phyloP scores from a whole-genome alignment of 2,113 vertebrate genomes.

The Engraulis encrasicolus region DNA sequence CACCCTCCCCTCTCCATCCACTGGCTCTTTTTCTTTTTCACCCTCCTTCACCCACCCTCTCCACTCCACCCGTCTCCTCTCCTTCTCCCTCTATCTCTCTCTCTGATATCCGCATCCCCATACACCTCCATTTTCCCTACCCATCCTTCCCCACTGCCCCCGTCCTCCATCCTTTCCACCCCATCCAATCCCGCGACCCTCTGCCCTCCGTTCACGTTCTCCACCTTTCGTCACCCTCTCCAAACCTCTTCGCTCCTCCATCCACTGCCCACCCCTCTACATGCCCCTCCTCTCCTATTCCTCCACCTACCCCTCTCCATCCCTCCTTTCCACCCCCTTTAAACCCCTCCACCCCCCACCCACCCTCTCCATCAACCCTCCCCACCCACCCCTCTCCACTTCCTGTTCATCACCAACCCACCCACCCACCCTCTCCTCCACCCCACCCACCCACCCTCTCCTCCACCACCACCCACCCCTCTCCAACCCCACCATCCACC shows the following conservation, averaged over 20 bases:
- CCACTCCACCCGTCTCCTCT: neutral
- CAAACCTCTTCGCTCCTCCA: too few relatives aligned
- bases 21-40: neutral
- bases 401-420: slow-evolving; percentile 21
- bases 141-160: neutral
- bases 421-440: slow-evolving; percentile 16
- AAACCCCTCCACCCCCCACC: neutral
- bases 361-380: neutral
- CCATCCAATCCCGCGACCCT: too few relatives aligned
- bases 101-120: too few relatives aligned
- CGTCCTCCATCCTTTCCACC: neutral
- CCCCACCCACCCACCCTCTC: slow-evolving; percentile 6
- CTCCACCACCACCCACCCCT: slow-evolving; percentile 28
- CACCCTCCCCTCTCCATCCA: neutral
- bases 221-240: too few relatives aligned
- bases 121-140: too few relatives aligned
- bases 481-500: too few relatives aligned
- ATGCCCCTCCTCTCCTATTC: too few relatives aligned
- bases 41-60: neutral
- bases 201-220: too few relatives aligned
- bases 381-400: neutral
- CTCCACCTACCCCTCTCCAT: too few relatives aligned
- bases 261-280: too few relatives aligned
- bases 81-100: too few relatives aligned
- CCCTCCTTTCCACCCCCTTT: too few relatives aligned